Evolutionary conservation across 2,113 vertebrate genomes (phyloP).

Genomic region (Phaethornis superciliosus): DNA sequence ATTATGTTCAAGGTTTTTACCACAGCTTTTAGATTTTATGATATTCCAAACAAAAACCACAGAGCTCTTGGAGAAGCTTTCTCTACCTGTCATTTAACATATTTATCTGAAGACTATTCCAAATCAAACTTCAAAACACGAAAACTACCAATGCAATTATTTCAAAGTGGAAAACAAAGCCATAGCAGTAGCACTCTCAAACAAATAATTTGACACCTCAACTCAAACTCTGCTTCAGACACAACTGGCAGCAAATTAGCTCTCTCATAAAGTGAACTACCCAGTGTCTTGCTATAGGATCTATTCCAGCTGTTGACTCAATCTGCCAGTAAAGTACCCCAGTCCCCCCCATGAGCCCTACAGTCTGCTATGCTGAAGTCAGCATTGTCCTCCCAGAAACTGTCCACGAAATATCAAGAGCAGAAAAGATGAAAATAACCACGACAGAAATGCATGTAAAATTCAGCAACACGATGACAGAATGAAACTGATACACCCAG

Average conservation of each 20-base stretch:
- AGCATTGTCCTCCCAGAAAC: rapidly evolving
- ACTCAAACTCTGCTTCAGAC: neutral
- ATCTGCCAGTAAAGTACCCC: too few relatives aligned
- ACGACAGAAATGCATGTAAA: rapidly evolving
- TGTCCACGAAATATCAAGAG: neutral
- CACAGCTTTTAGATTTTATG: neutral
- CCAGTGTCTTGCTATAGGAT: neutral
- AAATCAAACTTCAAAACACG: neutral
- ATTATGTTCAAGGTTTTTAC: neutral
- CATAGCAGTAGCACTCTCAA: neutral
- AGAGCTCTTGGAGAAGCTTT: neutral
- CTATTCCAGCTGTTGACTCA: neutral
- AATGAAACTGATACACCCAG: neutral
- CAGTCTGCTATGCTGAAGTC: neutral
- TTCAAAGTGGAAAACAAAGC: neutral
- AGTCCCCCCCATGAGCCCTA: rapidly evolving
- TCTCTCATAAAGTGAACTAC: too few relatives aligned
- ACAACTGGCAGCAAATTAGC: neutral
- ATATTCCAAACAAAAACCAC: neutral
- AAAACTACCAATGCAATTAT: neutral
- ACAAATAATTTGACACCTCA: neutral
- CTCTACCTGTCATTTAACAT: neutral
- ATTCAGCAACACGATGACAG: neutral
- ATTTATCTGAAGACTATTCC: neutral
- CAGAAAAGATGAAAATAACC: neutral